These are phyloP conservation scores for Sebastes cheni DNA, from an alignment of 2,797 vertebrate species.

Conservation along the genomic window DNA sequence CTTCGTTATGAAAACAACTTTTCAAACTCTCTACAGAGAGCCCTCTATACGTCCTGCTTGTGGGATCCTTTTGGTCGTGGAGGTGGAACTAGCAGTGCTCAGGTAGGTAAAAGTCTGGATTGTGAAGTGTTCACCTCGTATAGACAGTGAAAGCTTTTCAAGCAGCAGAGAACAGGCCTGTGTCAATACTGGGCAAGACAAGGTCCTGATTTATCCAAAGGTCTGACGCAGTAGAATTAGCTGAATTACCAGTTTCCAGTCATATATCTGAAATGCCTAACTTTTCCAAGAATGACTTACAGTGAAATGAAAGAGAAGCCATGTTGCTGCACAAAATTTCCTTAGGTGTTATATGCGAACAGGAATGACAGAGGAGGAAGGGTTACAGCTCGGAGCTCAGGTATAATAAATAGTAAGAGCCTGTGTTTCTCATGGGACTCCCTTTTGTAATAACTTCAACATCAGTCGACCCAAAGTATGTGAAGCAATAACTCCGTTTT, in stretches of 20 bases:
- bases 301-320: slow-evolving; percentile 29
- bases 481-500: slow-evolving; percentile 37
- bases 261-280: slow-evolving; percentile 29
- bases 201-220: slow-evolving; percentile 63
- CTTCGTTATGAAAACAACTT: slow-evolving; percentile 35
- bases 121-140: slow-evolving; percentile 49
- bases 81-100: slow-evolving; percentile 36
- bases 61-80: slow-evolving; percentile 48
- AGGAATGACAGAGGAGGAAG: slow-evolving; percentile 1
- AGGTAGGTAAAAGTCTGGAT: slow-evolving; percentile 52
- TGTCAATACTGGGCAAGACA: slow-evolving; percentile 68
- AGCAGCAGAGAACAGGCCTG: slow-evolving; percentile 56
- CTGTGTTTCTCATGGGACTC: slow-evolving; percentile 19
- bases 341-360: neutral
- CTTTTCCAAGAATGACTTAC: slow-evolving; percentile 41
- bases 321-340: slow-evolving; percentile 1
- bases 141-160: slow-evolving; percentile 64
- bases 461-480: slow-evolving; percentile 39
- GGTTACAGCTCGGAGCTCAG: slow-evolving; percentile 4
- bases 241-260: slow-evolving; percentile 47
- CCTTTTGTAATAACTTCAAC: slow-evolving; percentile 33
- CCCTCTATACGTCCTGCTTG: slow-evolving; percentile 49
- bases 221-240: slow-evolving; percentile 44
- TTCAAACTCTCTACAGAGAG: slow-evolving; percentile 43
- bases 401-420: slow-evolving; percentile 23